Conservation (phyloP, 2,888 invertebrate species). For the Sarcophaga rosellei region DNA sequence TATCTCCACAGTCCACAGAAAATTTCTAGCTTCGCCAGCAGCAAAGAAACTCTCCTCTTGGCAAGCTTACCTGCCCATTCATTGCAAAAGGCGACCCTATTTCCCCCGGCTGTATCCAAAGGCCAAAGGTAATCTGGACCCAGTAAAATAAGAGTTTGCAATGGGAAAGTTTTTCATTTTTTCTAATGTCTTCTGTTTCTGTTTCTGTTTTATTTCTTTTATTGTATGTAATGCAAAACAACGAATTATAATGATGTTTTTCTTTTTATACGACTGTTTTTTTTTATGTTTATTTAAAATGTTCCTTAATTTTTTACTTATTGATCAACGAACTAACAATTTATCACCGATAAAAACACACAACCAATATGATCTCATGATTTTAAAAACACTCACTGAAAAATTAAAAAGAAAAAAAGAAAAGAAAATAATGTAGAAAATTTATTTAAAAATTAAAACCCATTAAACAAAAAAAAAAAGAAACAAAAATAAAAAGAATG, state of each 20-base stretch:
- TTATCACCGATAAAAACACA: neutral
- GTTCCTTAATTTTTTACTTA: neutral
- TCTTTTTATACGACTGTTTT: neutral
- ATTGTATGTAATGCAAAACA: too few species aligned
- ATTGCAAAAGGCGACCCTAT: too few species aligned
- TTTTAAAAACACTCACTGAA: neutral
- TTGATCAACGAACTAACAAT: conserved; percentile 26
- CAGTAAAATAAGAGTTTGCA: too few species aligned
- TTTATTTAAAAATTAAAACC: neutral
- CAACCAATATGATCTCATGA: conserved; percentile 40
- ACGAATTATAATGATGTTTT: neutral
- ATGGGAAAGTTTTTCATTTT: too few species aligned
- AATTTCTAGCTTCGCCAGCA: too few species aligned
- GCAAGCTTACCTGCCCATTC: too few species aligned
- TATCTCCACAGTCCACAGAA: too few species aligned
- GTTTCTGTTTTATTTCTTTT: too few species aligned
- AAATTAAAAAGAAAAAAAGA: neutral
- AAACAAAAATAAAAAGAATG: conserved; percentile 6
- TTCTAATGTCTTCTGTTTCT: too few species aligned
- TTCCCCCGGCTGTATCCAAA: too few species aligned
- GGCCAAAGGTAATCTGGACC: too few species aligned
- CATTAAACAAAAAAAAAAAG: neutral
- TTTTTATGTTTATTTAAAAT: neutral
- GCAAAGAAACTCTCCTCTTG: too few species aligned
- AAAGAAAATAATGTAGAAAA: neutral